A percentile compares a stretch with the other conserved stretches of the same genome.
Conservation (phyloP, 2,888 invertebrate species). For the Mesochorus sp. region DNA sequence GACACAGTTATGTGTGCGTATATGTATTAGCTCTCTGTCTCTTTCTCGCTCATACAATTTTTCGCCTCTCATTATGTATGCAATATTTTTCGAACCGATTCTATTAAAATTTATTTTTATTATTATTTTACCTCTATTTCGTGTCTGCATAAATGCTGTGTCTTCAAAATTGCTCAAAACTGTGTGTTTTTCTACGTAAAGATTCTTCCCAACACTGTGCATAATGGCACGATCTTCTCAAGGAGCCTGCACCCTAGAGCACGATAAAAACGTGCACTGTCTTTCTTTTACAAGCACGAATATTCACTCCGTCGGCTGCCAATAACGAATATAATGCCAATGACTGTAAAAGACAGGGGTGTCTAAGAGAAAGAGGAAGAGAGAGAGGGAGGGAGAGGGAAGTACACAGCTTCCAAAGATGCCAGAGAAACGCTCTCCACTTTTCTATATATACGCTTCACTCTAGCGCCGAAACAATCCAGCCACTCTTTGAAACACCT, state of each 20-base stretch:
- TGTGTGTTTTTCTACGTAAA: neutral
- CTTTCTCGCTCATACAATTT: neutral
- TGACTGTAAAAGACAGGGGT: conserved; percentile 15
- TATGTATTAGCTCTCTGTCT: neutral
- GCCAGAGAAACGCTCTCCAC: conserved; percentile 3
- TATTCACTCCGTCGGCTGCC: neutral
- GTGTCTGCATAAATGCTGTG: no score
- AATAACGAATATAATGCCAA: conserved; percentile 27
- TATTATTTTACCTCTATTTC: no score
- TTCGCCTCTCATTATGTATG: neutral
- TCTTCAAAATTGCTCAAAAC: neutral
- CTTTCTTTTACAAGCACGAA: neutral
- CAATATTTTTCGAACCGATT: neutral
- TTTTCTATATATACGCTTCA: no score
- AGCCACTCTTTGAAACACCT: conserved; percentile 52
- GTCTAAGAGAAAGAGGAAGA: neutral
- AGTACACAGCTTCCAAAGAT: neutral
- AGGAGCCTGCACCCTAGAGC: no score
- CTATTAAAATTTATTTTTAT: no score
- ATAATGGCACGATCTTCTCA: no score
- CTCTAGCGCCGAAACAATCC: conserved; percentile 34
- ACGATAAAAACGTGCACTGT: neutral
- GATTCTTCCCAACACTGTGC: no score
- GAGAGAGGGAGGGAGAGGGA: neutral
- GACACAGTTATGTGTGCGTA: conserved; percentile 7